These are phyloP conservation scores for Cyprinodon tularosa DNA, from an alignment of 2,113 vertebrate genomes.

Conservation along the genomic window DNA sequence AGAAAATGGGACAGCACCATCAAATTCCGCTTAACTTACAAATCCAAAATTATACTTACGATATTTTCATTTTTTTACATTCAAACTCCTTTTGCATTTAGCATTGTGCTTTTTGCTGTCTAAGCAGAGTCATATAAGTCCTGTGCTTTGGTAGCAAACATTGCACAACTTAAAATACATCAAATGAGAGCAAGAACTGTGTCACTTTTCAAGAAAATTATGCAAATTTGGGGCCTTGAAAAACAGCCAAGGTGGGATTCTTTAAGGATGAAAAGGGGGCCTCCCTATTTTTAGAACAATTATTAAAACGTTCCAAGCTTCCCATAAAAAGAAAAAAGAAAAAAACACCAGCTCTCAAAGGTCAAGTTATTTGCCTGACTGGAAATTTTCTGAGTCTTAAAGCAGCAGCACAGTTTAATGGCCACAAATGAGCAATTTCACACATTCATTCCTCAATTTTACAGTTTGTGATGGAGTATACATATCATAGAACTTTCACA, in stretches of 20 bases:
- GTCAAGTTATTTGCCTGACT: slow-evolving; percentile 44
- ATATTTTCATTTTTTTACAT: not conserved
- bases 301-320: slow-evolving; percentile 70
- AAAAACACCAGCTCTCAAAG: slow-evolving; percentile 67
- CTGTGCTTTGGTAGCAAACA: not conserved
- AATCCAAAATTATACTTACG: slow-evolving; percentile 17
- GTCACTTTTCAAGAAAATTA: slow-evolving; percentile 56
- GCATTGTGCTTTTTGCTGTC: not conserved
- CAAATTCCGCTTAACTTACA: not conserved
- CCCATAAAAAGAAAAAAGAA: slow-evolving; percentile 47
- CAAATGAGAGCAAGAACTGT: slow-evolving; percentile 32
- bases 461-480: slow-evolving; percentile 16
- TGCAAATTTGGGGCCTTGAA: slow-evolving; percentile 56
- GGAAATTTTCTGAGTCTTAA: slow-evolving; percentile 38
- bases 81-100: not conserved
- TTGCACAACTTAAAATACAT: slow-evolving; percentile 3
- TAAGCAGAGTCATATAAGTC: slow-evolving; percentile 5
- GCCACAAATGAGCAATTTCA: slow-evolving; percentile 41
- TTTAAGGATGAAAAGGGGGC: slow-evolving; percentile 35
- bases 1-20: slow-evolving; percentile 24
- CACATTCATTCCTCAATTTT: slow-evolving; percentile 39
- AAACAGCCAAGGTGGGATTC: slow-evolving; percentile 59
- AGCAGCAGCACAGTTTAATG: slow-evolving; percentile 32
- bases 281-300: slow-evolving; percentile 74
- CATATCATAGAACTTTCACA: slow-evolving; percentile 25